These are phyloP conservation scores for Naja naja DNA, from an alignment of 2,113 vertebrate species.

Conservation along the genomic window DNA sequence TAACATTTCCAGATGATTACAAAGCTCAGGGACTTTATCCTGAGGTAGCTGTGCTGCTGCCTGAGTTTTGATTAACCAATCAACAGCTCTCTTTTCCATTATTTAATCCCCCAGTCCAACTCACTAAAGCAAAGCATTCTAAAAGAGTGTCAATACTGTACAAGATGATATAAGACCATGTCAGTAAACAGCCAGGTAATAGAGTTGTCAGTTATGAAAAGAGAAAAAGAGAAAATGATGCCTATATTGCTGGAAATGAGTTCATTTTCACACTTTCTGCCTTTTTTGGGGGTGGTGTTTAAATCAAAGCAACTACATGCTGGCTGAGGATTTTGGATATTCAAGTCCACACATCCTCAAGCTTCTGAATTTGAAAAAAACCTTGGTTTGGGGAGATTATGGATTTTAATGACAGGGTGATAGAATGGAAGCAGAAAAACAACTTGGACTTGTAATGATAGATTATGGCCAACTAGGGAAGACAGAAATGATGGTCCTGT, in stretches of 20 bases:
- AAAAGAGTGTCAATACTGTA: slow-evolving; percentile 26
- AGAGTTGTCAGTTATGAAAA: slow-evolving; percentile 8
- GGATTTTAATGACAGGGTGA: not conserved
- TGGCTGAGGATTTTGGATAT: not conserved
- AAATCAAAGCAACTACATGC: not conserved
- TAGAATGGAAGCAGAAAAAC: not conserved
- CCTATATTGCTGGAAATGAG: not conserved
- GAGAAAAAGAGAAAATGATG: not conserved
- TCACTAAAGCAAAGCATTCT: slow-evolving; percentile 4
- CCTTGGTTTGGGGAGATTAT: not conserved
- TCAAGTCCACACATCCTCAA: not conserved
- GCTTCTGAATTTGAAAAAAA: not conserved
- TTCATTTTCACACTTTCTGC: not conserved
- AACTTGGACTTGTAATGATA: not conserved
- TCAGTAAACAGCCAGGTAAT: not conserved
- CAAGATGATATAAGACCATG: slow-evolving; percentile 13
- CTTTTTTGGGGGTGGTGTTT: rapidly evolving
- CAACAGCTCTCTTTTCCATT: slow-evolving; percentile 11
- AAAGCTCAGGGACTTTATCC: slow-evolving; percentile 37
- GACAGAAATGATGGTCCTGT: not conserved
- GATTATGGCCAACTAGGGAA: not conserved
- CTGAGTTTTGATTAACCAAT: slow-evolving; percentile 7
- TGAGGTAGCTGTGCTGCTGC: slow-evolving; percentile 15
- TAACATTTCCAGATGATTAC: slow-evolving; percentile 35
- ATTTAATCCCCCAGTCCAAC: slow-evolving; percentile 35